phyloP scores from a whole-genome alignment of 1,140 invertebrate species.

The Coptotermes formosanus region DNA sequence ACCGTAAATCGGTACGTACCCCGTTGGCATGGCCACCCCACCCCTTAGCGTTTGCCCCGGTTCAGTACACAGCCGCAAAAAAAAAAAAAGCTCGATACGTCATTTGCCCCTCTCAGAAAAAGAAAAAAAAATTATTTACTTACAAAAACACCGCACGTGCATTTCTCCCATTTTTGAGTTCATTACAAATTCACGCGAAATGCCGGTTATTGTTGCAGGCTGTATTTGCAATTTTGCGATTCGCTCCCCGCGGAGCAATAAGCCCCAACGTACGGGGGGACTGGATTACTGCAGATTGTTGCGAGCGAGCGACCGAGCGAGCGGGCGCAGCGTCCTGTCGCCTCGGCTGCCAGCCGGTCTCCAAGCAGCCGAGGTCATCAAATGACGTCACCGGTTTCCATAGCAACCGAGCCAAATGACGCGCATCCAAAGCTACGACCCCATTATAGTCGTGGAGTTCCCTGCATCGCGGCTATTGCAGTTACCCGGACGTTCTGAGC shows the following conservation, averaged over 20 bases:
- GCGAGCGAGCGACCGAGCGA: not conserved
- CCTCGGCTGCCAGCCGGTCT: not conserved
- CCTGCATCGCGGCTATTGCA: not conserved
- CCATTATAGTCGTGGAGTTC: not conserved
- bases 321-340: not conserved
- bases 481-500: not conserved
- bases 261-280: not conserved
- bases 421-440: constrained; percentile 11
- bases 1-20: too few species aligned
- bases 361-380: constrained; percentile 16
- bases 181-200: too few species aligned
- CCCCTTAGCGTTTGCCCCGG: too few species aligned
- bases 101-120: too few species aligned
- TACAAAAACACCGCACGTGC: too few species aligned
- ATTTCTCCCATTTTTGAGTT: too few species aligned
- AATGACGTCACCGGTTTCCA: constrained; percentile 1
- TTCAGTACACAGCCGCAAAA: too few species aligned
- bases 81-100: too few species aligned
- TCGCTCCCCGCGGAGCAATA: not conserved
- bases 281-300: constrained; percentile 13
- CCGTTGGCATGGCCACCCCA: too few species aligned
- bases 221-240: not conserved
- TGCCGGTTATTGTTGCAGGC: not conserved
- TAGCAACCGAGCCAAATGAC: constrained; percentile 14
- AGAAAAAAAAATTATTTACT: too few species aligned